Base-by-base conservation (phyloP, 2,797 vertebrate species). In the Dallia pectoralis region DNA sequence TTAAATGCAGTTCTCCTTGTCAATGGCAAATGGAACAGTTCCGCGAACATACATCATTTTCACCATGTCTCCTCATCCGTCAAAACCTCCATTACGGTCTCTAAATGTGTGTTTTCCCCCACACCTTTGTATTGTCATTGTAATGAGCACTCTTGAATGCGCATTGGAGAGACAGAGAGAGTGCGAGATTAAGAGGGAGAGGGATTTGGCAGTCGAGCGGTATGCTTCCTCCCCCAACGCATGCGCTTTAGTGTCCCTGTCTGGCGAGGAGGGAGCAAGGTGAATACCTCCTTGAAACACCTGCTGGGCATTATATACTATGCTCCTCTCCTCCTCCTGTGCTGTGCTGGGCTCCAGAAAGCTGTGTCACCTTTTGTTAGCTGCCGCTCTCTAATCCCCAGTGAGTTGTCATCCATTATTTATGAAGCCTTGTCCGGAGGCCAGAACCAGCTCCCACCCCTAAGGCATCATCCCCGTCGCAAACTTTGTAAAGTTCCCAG, bases 231-330 rank as follows among this genome's bases (percentile, higher is more conserved):
- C 33, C 64, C 64, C 56, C 33, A 64, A 67, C 33, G 33, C 72
- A 71, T 48, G 72, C 74, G 49, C 64, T 59, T 27, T 12, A 61
- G 44, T 22, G 27, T 29, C 69, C 30, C 51, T 22, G 49, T 53
- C 49, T 22, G 29, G 36, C 19, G 8, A 9, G 25, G 44, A 33
- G 71, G 27, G 59, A 15, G 16, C 72, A 76, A 69, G 74, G 77
- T 87, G 81, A 81, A 62, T 78, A 75, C 77, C 74, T 84, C 77
- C 71, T 80, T 70, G 44, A 82, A 70, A 51, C 62, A 51, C 69
- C 77, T 76, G 74, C 64, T 62, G 79, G 62, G 44, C 63, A 73
- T 76, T 1, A 69, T 44, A 32, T 12, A 56, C 40, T 30, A 48
- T 4, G 51, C 36, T 3, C 67, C 33, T 70, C 56, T 33, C 15